phyloP scores from a whole-genome alignment of 2,797 vertebrate species.

The Carapus acus region DNA sequence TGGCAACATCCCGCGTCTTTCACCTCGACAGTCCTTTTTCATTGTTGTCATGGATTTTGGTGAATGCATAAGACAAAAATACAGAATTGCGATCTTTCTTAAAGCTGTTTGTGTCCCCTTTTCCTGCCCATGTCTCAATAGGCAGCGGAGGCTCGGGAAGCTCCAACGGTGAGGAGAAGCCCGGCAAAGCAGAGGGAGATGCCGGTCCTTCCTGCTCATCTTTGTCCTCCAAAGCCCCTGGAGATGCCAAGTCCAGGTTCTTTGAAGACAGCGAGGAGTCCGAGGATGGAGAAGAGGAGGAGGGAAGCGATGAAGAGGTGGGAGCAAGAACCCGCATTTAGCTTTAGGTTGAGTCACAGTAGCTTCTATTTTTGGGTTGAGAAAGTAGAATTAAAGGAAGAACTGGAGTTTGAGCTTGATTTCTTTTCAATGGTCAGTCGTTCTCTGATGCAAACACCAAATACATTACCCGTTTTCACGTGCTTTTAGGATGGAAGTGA shows the following conservation, averaged over 20 bases:
- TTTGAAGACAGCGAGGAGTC: slow-evolving; percentile 98
- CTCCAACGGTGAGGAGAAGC: slow-evolving; percentile 73
- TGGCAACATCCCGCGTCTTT: too few species aligned
- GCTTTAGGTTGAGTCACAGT: neutral
- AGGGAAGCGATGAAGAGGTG: slow-evolving; percentile 76
- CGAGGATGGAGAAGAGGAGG: slow-evolving; percentile 88
- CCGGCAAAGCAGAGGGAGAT: slow-evolving; percentile 77
- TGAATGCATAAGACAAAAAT: too few species aligned
- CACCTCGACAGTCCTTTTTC: too few species aligned
- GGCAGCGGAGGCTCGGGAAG: slow-evolving; percentile 51
- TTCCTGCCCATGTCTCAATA: neutral
- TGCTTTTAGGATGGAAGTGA: slow-evolving; percentile 85
- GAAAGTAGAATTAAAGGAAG: too few species aligned
- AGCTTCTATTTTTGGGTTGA: too few species aligned
- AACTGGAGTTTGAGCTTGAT: too few species aligned
- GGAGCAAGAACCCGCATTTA: slow-evolving; percentile 15
- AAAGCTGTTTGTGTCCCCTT: neutral
- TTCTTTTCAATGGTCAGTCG: too few species aligned
- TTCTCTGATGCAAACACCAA: too few species aligned
- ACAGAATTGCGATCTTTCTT: too few species aligned
- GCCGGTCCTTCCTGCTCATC: slow-evolving; percentile 96
- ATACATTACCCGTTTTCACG: neutral
- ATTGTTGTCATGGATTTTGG: too few species aligned
- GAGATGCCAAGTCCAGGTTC: slow-evolving; percentile 90
- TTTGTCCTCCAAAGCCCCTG: slow-evolving; percentile 74